Evolutionary conservation across 2,797 vertebrate genomes (phyloP).

Genomic region (Myotis pilosus): DNA sequence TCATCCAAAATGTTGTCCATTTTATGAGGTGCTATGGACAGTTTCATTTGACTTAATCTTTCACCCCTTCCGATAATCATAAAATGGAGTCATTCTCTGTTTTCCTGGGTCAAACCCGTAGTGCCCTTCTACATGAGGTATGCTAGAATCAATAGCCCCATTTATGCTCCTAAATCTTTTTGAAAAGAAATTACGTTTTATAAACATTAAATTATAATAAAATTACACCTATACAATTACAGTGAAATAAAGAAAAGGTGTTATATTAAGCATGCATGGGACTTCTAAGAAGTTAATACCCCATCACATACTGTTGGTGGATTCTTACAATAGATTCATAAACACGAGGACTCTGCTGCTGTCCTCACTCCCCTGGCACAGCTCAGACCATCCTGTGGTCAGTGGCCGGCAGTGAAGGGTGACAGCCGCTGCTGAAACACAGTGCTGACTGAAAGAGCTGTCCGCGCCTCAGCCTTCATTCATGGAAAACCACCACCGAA

Average conservation of each 20-base stretch:
- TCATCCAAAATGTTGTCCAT: conserved; percentile 34
- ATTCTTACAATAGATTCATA: neutral
- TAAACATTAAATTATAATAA: conserved; percentile 34
- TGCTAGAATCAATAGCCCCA: neutral
- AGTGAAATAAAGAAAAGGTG: neutral
- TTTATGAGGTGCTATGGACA: neutral
- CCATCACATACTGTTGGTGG: neutral
- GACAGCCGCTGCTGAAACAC: accelerated
- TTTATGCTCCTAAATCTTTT: neutral
- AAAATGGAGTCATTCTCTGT: conserved; percentile 30
- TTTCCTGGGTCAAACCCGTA: conserved; percentile 22
- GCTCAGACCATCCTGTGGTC: neutral
- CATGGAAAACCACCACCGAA: neutral
- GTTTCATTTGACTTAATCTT: conserved; percentile 22
- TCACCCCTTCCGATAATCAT: neutral
- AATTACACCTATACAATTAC: neutral
- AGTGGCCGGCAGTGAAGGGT: neutral
- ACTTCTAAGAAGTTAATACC: neutral
- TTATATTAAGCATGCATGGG: neutral
- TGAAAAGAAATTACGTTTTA: neutral
- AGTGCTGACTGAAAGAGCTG: neutral
- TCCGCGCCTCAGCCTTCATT: neutral
- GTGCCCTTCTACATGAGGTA: neutral
- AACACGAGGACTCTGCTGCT: neutral
- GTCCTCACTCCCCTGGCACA: neutral